Evolutionary conservation across 2,888 invertebrate species (phyloP).

Genomic region (Stenoptilia bipunctidactyla): DNA sequence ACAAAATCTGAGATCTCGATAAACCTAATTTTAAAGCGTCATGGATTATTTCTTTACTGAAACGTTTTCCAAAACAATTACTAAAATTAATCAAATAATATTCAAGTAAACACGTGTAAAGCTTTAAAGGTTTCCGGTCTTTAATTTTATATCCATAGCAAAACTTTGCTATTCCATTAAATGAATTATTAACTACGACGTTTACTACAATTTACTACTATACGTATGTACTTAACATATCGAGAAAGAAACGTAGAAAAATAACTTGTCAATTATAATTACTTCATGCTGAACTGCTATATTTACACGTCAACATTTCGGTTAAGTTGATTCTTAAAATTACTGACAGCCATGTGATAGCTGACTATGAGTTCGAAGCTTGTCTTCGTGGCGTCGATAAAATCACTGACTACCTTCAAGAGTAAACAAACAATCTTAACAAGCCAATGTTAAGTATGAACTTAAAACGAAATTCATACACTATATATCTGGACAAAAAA

Average conservation of each 20-base stretch:
- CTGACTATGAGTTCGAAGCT: slow-evolving; percentile 63
- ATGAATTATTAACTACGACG: neutral
- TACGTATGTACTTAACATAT: slow-evolving; percentile 30
- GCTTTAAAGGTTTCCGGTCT: too few relatives aligned
- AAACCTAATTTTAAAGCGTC: slow-evolving; percentile 70
- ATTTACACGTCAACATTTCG: slow-evolving; percentile 68
- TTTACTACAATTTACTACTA: neutral
- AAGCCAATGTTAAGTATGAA: too few relatives aligned
- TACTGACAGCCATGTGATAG: slow-evolving; percentile 72
- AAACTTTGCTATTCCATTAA: neutral
- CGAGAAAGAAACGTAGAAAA: slow-evolving; percentile 65
- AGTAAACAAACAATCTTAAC: too few relatives aligned
- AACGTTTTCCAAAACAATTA: slow-evolving; percentile 42
- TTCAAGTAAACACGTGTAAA: too few relatives aligned
- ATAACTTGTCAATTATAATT: slow-evolving; percentile 62
- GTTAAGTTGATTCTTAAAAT: slow-evolving; percentile 63
- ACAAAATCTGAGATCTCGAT: slow-evolving; percentile 52
- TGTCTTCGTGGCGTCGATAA: neutral
- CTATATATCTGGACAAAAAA: too few relatives aligned
- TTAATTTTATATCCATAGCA: neutral
- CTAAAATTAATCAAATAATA: neutral
- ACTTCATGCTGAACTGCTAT: slow-evolving; percentile 65
- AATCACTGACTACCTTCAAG: neutral
- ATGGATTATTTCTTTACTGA: slow-evolving; percentile 52
- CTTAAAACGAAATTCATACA: too few relatives aligned